phyloP scores from a whole-genome alignment of 2,888 invertebrate genomes.

The Drosophila flavopinicola region DNA sequence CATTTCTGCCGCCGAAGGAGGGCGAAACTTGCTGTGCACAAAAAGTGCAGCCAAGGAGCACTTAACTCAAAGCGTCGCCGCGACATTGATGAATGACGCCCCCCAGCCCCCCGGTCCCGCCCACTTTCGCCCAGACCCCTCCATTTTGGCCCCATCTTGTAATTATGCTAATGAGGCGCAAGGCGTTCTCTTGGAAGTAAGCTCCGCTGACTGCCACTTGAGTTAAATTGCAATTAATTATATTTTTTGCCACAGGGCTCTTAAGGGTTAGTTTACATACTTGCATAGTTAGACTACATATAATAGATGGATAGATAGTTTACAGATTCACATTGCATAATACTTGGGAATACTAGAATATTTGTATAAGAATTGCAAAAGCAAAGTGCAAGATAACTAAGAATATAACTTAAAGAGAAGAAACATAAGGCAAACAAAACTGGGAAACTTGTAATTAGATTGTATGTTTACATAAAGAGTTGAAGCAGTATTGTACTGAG shows the following conservation, averaged over 20 bases:
- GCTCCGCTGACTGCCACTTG: slow-evolving; percentile 60
- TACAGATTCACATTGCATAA: slow-evolving; percentile 11
- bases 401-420: no score
- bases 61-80: slow-evolving; percentile 63
- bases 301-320: slow-evolving; percentile 6
- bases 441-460: no score
- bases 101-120: background rate
- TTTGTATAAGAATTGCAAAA: no score
- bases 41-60: slow-evolving; percentile 65
- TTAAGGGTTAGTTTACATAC: slow-evolving; percentile 18
- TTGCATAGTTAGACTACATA: slow-evolving; percentile 17
- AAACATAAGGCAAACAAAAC: no score
- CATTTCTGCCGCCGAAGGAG: slow-evolving; percentile 59
- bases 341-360: background rate
- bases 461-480: no score
- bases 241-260: slow-evolving; percentile 59
- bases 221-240: slow-evolving; percentile 75
- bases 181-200: slow-evolving; percentile 55
- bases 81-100: slow-evolving; percentile 73
- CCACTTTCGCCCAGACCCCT: background rate
- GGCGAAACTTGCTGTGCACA: slow-evolving; percentile 46
- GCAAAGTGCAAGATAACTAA: no score
- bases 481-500: no score
- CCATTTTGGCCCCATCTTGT: slow-evolving; percentile 39
- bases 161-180: slow-evolving; percentile 75